Conservation (phyloP, 2,113 vertebrate genomes). For the Cercocebus atys region DNA sequence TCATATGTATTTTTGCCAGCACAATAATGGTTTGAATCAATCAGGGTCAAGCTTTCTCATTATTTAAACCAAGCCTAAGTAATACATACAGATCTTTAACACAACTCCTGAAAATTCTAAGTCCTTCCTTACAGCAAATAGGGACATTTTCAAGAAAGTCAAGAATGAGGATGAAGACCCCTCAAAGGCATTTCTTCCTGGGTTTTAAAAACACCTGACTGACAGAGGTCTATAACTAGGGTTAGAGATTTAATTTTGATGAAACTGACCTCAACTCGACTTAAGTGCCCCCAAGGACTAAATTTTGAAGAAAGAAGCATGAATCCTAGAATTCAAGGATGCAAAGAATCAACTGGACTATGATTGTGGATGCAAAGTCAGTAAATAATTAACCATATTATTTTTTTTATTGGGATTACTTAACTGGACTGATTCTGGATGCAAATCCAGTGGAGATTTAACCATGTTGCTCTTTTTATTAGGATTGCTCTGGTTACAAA, state of each 20-base stretch:
- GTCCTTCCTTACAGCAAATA: background rate
- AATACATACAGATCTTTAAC: background rate
- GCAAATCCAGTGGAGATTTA: background rate
- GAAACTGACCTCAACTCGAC: background rate
- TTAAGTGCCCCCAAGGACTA: background rate
- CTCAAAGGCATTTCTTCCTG: background rate
- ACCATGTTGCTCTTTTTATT: background rate
- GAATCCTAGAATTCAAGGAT: background rate
- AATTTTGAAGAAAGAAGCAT: background rate
- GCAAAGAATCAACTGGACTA: background rate
- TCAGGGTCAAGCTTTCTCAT: background rate
- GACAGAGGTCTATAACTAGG: background rate
- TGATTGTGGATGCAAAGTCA: background rate
- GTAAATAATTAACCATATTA: background rate
- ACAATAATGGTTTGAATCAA: background rate
- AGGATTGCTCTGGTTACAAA: background rate
- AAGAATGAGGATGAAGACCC: background rate
- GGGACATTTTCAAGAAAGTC: background rate
- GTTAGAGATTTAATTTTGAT: background rate
- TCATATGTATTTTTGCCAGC: background rate
- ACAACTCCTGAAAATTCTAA: background rate
- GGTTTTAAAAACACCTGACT: background rate
- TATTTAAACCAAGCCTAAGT: constrained; percentile 25
- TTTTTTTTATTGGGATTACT: background rate
- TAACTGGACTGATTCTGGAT: background rate